Evolutionary conservation across 1,140 invertebrate genomes (phyloP).

Genomic region (Drosophila repleta): DNA sequence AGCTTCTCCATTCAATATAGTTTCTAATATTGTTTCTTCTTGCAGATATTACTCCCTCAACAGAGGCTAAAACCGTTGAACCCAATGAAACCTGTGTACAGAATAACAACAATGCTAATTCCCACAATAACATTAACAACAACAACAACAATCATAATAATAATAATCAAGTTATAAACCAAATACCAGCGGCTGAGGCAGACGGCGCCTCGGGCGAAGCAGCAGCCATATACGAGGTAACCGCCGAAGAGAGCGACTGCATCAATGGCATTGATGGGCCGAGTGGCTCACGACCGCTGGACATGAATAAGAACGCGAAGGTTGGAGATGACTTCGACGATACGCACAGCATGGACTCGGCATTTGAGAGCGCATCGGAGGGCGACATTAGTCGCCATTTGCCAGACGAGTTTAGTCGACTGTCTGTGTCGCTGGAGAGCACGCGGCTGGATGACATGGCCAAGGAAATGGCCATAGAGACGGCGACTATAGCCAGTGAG

Average conservation of each 20-base stretch:
- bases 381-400: conserved; percentile 80
- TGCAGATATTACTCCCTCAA: conserved; percentile 78
- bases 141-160: conserved; percentile 37
- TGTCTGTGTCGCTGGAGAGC: conserved; percentile 75
- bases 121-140: conserved; percentile 60
- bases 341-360: conserved; percentile 82
- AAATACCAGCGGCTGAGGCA: conserved; percentile 17
- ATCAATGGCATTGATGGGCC: conserved; percentile 48
- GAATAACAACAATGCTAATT: conserved; percentile 68
- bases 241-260: conserved; percentile 75
- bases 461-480: conserved; percentile 77
- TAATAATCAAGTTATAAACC: conserved; percentile 34
- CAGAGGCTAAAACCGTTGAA: conserved; percentile 82
- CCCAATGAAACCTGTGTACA: conserved; percentile 80
- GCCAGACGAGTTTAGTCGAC: conserved; percentile 76
- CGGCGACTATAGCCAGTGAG: conserved; percentile 79
- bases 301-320: conserved; percentile 74
- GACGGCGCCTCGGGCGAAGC: conserved; percentile 32
- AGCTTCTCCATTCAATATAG: not conserved
- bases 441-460: conserved; percentile 70
- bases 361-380: conserved; percentile 80
- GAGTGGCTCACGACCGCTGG: conserved; percentile 59
- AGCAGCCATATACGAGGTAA: conserved; percentile 67
- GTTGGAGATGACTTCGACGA: conserved; percentile 74
- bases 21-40: not conserved